phyloP scores from a whole-genome alignment of 2,113 vertebrate genomes.

The Meles meles region DNA sequence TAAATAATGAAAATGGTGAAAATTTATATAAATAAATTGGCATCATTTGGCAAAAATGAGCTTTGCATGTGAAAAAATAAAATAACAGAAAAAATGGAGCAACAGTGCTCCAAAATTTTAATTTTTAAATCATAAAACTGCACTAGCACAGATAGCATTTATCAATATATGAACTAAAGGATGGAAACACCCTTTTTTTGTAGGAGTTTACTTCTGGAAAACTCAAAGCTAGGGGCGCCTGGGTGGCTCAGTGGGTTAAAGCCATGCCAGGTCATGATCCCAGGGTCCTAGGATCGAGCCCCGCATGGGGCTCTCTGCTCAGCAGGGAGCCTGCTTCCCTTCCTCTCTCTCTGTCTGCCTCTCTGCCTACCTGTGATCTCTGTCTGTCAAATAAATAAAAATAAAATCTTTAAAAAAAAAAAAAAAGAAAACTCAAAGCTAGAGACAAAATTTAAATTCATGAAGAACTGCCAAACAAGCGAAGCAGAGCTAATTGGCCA shows the following conservation, averaged over 20 bases:
- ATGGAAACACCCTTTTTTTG: neutral
- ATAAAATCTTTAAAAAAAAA: too few relatives aligned
- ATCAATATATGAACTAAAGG: neutral
- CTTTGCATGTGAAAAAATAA: neutral
- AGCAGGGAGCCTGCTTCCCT: too few relatives aligned
- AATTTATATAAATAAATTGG: neutral
- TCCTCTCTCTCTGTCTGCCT: too few relatives aligned
- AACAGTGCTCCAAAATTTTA: neutral
- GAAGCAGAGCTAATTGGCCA: neutral
- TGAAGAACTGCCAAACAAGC: neutral
- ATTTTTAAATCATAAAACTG: neutral
- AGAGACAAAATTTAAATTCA: slow-evolving; percentile 36
- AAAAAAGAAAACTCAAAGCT: slow-evolving; percentile 16
- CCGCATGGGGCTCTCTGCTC: too few relatives aligned
- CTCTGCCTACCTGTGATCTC: too few relatives aligned
- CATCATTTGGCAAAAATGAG: neutral
- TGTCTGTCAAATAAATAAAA: too few relatives aligned
- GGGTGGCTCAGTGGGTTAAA: too few relatives aligned
- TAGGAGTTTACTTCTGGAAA: slow-evolving; percentile 5
- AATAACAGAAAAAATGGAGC: neutral
- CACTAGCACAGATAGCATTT: neutral
- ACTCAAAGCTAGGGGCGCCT: neutral
- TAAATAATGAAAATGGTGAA: neutral
- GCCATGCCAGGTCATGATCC: too few relatives aligned
- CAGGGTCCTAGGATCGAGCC: too few relatives aligned